These are phyloP conservation scores for Abramis brama DNA, from an alignment of 2,113 vertebrate genomes.

Conservation along the genomic window DNA sequence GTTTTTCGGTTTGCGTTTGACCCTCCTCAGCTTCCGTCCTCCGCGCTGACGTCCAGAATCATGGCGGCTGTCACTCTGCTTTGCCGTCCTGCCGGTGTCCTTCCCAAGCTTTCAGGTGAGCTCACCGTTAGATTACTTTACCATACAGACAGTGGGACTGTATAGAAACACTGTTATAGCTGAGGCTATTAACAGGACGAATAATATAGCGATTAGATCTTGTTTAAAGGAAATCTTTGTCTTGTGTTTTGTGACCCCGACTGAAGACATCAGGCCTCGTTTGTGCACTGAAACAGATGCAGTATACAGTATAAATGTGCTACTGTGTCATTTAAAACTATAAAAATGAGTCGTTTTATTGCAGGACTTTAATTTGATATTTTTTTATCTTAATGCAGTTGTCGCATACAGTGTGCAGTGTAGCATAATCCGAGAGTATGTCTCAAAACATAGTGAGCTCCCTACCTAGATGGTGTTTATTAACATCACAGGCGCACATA, in stretches of 20 bases:
- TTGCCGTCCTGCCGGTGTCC: conserved; percentile 78
- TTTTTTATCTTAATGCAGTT: not conserved
- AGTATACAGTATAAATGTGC: too few species aligned
- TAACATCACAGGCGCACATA: not conserved
- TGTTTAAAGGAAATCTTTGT: not conserved
- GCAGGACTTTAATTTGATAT: not conserved
- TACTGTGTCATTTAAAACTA: not conserved
- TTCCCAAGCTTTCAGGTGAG: conserved; percentile 77
- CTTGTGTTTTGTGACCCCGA: conserved; percentile 44
- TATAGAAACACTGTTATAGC: not conserved
- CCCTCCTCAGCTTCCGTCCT: conserved; percentile 58
- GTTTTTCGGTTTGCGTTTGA: conserved; percentile 50
- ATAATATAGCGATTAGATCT: not conserved
- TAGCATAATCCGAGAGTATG: not conserved
- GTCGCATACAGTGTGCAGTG: not conserved
- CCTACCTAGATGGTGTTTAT: not conserved
- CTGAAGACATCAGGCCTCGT: conserved; percentile 6
- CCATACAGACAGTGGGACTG: not conserved
- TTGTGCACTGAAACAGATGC: not conserved
- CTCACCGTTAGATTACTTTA: conserved; percentile 25
- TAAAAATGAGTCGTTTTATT: not conserved
- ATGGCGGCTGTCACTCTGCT: conserved; percentile 73
- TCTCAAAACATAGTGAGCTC: not conserved
- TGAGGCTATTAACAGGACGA: not conserved
- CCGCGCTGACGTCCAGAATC: conserved; percentile 48